A percentile compares a stretch with the other conserved stretches of the same genome.
phyloP scores from a whole-genome alignment of 2,113 vertebrate species.

The Rhombomys opimus region DNA sequence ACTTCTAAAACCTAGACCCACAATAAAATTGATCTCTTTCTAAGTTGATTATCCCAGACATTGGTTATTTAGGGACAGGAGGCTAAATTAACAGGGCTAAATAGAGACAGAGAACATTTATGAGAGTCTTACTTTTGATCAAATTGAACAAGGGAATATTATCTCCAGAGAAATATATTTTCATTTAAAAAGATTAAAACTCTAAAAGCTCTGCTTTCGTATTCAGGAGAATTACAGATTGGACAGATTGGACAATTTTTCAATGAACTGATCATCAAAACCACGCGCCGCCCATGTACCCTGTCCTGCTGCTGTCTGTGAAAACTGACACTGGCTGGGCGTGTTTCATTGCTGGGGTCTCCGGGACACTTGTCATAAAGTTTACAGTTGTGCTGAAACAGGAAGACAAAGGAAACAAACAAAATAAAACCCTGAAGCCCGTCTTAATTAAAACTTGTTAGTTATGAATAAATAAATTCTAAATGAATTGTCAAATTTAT shows the following conservation, averaged over 20 bases:
- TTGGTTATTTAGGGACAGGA: neutral
- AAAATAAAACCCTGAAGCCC: neutral
- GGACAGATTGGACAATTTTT: neutral
- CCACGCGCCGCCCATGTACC: accelerated
- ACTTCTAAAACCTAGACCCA: neutral
- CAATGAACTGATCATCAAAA: neutral
- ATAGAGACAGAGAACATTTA: neutral
- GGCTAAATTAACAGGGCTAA: neutral
- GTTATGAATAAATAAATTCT: neutral
- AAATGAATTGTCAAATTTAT: constrained; percentile 1
- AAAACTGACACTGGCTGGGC: neutral
- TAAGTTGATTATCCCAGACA: neutral
- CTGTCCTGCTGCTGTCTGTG: neutral
- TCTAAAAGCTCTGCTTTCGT: neutral
- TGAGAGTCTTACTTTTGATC: neutral
- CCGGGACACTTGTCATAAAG: neutral
- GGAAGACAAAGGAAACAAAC: neutral
- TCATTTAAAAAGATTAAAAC: neutral
- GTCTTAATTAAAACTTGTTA: neutral
- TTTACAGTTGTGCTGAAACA: neutral
- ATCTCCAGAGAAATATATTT: neutral
- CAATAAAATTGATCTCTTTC: neutral
- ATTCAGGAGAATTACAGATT: neutral
- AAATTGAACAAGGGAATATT: neutral
- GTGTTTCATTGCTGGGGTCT: neutral